These are phyloP conservation scores for Trachelus stipa DNA, from an alignment of 2,888 invertebrate species.

Conservation along the genomic window DNA sequence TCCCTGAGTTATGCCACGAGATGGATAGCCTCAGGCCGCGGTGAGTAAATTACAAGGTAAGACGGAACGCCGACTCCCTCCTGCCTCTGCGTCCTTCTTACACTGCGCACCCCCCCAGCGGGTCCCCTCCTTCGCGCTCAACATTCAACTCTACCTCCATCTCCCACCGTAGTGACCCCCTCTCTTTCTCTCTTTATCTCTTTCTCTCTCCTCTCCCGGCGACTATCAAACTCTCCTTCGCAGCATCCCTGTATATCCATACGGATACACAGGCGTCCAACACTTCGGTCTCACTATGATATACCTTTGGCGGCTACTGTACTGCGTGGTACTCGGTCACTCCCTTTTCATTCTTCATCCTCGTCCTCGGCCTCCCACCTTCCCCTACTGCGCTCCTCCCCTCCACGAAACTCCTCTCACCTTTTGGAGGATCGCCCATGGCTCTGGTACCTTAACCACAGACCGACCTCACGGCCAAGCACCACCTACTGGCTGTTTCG, in stretches of 20 bases:
- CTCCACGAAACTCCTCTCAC: neutral
- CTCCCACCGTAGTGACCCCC: constrained; percentile 22
- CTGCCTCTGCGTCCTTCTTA: constrained; percentile 24
- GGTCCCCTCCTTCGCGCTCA: constrained; percentile 21
- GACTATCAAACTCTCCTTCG: constrained; percentile 25
- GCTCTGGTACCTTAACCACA: neutral
- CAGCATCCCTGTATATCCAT: constrained; percentile 28
- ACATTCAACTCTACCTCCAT: constrained; percentile 39
- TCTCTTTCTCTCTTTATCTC: constrained; percentile 4
- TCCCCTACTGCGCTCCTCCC: neutral
- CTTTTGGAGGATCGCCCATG: neutral
- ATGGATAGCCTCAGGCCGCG: constrained; percentile 61
- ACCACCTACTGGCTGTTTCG: neutral
- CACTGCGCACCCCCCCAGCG: neutral
- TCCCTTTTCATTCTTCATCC: constrained; percentile 28
- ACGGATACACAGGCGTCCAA: constrained; percentile 47
- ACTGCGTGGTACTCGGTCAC: constrained; percentile 43
- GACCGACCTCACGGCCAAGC: neutral
- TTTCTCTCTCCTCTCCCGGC: constrained; percentile 19
- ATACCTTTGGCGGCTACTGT: constrained; percentile 54
- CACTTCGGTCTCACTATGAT: constrained; percentile 51
- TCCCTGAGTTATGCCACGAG: constrained; percentile 61
- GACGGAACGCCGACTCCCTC: constrained; percentile 56
- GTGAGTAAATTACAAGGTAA: constrained; percentile 65
- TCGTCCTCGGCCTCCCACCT: constrained; percentile 5